Conservation (phyloP, 2,797 vertebrate genomes). For the Rousettus madagascariensis region DNA sequence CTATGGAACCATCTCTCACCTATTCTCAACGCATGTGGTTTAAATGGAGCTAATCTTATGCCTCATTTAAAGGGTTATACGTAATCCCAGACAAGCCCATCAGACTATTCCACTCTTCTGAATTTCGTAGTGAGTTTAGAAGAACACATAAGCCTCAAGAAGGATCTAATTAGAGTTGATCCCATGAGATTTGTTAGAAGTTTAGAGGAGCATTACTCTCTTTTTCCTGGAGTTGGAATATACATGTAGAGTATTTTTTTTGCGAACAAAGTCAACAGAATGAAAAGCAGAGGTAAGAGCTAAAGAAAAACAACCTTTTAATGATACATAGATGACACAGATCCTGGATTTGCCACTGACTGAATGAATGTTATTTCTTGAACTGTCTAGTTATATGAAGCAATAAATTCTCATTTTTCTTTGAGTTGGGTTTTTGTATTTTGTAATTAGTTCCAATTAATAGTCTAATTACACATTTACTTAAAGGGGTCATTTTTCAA, state of each 20-base stretch:
- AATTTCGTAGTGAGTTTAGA: background rate
- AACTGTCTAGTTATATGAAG: background rate
- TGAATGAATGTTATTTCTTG: background rate
- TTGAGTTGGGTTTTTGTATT: background rate
- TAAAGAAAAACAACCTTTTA: background rate
- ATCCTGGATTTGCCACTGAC: background rate
- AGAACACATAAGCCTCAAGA: background rate
- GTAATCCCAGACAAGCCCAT: background rate
- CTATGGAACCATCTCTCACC: background rate
- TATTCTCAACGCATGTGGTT: background rate
- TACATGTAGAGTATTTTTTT: background rate
- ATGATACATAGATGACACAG: rapidly evolving
- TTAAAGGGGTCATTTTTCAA: background rate
- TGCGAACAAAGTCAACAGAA: background rate
- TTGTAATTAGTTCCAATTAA: background rate
- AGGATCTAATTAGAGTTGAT: background rate
- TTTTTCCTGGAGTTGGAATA: background rate
- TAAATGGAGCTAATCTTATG: background rate
- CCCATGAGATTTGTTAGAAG: background rate
- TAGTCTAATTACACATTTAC: background rate
- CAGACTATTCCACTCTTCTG: background rate
- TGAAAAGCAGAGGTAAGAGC: background rate
- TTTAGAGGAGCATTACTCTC: background rate
- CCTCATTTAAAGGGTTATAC: background rate
- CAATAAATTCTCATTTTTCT: background rate